Evolutionary conservation across 2,113 vertebrate species (phyloP).

Genomic region (Pongo pygmaeus): DNA sequence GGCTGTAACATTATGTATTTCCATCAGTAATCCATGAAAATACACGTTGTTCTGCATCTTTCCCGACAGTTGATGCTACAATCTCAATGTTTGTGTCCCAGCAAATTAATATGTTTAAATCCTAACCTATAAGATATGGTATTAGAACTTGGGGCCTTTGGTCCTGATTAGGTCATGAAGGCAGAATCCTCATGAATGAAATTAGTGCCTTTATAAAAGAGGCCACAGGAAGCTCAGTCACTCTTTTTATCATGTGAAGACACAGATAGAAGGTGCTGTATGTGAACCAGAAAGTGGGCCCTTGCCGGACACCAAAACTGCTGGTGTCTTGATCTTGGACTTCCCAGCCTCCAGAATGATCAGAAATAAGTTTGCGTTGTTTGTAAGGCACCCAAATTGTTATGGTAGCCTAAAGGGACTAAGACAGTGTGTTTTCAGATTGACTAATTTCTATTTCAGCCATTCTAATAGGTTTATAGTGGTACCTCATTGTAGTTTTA

Average conservation of each 20-base stretch:
- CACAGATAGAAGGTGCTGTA: background rate
- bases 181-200: background rate
- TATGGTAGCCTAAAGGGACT: background rate
- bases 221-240: too few relatives aligned
- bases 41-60: background rate
- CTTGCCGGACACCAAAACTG: background rate
- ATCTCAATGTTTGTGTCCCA: background rate
- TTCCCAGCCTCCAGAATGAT: background rate
- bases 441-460: background rate
- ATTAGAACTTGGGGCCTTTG: background rate
- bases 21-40: background rate
- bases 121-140: background rate
- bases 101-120: background rate
- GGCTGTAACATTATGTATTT: background rate
- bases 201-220: background rate
- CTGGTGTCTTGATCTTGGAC: background rate
- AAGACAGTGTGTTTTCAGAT: background rate
- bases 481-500: background rate
- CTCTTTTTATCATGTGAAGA: background rate
- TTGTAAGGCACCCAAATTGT: background rate
- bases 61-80: background rate
- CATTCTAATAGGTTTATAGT: background rate
- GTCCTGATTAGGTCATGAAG: background rate
- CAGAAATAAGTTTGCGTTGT: background rate
- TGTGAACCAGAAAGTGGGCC: background rate